These are phyloP conservation scores for Dromius quadrimaculatus DNA, from an alignment of 2,888 invertebrate species.

Conservation along the genomic window DNA sequence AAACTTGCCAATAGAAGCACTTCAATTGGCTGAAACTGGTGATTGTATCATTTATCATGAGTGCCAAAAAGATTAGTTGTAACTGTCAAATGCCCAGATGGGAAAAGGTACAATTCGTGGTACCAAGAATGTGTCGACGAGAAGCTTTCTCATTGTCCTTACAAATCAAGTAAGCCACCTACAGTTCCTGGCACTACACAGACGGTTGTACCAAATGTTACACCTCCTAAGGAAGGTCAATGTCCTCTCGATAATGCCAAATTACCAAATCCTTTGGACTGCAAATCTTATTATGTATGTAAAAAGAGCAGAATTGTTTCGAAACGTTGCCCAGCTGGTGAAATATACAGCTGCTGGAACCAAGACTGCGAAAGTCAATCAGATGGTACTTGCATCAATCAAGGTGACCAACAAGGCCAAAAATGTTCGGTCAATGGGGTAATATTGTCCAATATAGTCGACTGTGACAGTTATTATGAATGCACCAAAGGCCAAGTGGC, in stretches of 20 bases:
- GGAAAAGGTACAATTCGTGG: not conserved
- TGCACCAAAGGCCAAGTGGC: constrained; percentile 1
- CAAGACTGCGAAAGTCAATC: constrained; percentile 1
- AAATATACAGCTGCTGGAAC: constrained; percentile 34
- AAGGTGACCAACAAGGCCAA: constrained; percentile 13
- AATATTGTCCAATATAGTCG: not conserved
- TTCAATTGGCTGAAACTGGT: not conserved
- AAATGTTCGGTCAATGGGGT: constrained; percentile 27
- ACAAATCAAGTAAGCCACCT: not conserved
- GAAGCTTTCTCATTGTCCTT: not conserved
- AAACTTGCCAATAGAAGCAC: constrained; percentile 10
- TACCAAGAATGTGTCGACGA: not conserved
- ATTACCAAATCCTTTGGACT: constrained; percentile 8
- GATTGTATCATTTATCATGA: constrained; percentile 5
- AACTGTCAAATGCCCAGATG: not conserved
- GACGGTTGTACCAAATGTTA: not conserved
- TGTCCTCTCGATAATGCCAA: not conserved
- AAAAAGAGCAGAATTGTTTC: not conserved
- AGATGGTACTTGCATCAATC: not conserved
- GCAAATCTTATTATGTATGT: not conserved
- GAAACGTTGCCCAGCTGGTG: constrained; percentile 13
- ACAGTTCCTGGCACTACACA: constrained; percentile 36
- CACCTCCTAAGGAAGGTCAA: not conserved
- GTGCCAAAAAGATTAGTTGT: constrained; percentile 1
- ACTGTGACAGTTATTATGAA: constrained; percentile 31